These are phyloP conservation scores for Euthynnus affinis DNA, from an alignment of 2,797 vertebrate species.

Conservation along the genomic window DNA sequence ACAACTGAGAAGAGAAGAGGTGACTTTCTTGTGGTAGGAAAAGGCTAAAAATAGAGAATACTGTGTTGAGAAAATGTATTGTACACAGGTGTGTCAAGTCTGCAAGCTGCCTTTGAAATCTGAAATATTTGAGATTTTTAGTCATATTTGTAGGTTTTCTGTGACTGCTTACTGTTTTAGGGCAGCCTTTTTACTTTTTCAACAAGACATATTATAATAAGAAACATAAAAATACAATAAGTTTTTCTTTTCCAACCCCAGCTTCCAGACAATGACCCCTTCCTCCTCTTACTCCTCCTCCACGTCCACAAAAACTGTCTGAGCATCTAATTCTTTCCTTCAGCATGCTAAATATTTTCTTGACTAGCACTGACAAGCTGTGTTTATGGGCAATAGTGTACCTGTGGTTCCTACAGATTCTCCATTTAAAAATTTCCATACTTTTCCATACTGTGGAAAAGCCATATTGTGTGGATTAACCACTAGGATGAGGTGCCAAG, in stretches of 20 bases:
- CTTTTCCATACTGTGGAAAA: too few relatives aligned
- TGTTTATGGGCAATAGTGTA: neutral
- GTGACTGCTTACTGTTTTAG: neutral
- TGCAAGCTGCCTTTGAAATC: neutral
- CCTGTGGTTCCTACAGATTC: too few relatives aligned
- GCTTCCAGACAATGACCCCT: too few relatives aligned
- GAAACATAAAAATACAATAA: too few relatives aligned
- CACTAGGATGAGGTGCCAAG: neutral
- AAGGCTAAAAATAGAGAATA: constrained; percentile 11
- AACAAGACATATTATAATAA: too few relatives aligned
- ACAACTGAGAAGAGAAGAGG: neutral
- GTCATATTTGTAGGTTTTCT: neutral
- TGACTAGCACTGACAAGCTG: neutral
- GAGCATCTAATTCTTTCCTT: constrained; percentile 3
- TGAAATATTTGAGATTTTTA: neutral
- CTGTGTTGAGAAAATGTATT: neutral
- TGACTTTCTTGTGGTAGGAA: neutral
- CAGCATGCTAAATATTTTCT: neutral
- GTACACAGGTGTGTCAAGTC: neutral
- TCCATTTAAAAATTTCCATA: too few relatives aligned
- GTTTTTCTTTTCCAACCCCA: too few relatives aligned
- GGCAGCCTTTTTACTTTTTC: too few relatives aligned
- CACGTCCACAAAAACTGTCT: constrained; percentile 9
- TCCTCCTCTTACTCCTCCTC: neutral
- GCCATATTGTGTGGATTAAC: constrained; percentile 14